Conservation (phyloP, 2,888 invertebrate genomes). For the Drosophila macrothrix region DNA sequence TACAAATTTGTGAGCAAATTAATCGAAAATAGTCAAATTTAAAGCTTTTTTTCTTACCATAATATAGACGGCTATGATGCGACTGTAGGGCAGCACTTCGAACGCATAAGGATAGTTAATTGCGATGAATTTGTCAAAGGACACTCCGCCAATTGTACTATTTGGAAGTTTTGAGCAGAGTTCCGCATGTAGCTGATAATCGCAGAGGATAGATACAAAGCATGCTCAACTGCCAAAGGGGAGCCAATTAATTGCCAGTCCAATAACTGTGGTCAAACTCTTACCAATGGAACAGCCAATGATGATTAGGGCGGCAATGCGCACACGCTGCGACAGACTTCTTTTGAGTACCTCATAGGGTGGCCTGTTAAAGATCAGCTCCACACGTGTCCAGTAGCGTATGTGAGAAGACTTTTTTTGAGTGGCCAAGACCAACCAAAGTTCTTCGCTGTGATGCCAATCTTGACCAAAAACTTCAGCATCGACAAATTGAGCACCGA, state of each 20-base stretch:
- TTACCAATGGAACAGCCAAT: constrained; percentile 73
- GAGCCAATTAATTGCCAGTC: rapidly evolving
- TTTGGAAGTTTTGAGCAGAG: constrained; percentile 61
- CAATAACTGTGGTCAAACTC: background rate
- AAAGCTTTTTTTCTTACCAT: constrained; percentile 62
- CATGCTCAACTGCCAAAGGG: constrained; percentile 75
- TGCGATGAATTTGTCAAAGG: constrained; percentile 64
- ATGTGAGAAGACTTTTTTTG: constrained; percentile 36
- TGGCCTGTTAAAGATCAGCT: constrained; percentile 76
- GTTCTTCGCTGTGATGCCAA: constrained; percentile 83
- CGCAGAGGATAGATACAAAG: constrained; percentile 70
- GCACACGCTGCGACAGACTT: constrained; percentile 71
- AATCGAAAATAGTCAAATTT: background rate
- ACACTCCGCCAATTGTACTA: constrained; percentile 46
- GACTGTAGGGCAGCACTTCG: constrained; percentile 66
- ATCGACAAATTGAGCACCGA: constrained; percentile 56
- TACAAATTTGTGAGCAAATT: no score
- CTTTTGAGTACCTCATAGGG: constrained; percentile 76
- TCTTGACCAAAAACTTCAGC: constrained; percentile 59
- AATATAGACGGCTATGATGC: constrained; percentile 47
- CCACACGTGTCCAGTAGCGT: constrained; percentile 80
- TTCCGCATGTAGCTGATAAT: constrained; percentile 56
- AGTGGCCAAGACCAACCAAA: constrained; percentile 67
- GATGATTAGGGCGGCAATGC: constrained; percentile 69
- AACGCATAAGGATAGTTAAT: constrained; percentile 78